Conservation (phyloP, 2,888 invertebrate species). For the Chouioia cunea region DNA sequence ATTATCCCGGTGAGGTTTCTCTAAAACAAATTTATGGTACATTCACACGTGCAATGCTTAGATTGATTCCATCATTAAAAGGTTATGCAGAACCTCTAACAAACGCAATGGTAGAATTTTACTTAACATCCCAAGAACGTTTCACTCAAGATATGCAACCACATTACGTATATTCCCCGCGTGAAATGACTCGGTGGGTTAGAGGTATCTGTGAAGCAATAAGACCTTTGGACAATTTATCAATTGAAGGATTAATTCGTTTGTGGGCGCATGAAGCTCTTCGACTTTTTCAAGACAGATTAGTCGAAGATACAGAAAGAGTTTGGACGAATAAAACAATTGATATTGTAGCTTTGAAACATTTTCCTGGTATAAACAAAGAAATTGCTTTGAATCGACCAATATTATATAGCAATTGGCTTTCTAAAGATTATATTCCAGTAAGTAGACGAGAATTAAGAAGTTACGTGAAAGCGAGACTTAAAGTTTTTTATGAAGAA, state of each 20-base stretch:
- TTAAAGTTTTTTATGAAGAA: conserved; percentile 99
- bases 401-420: conserved; percentile 98
- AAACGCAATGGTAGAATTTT: conserved; percentile 99
- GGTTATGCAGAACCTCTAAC: conserved; percentile 97
- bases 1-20: conserved; percentile 98
- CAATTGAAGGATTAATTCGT: conserved; percentile 95
- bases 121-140: conserved; percentile 94
- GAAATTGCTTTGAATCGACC: conserved; percentile 92
- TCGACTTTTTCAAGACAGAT: conserved; percentile 94
- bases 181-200: conserved; percentile 99
- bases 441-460: conserved; percentile 94
- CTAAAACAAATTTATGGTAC: conserved; percentile 99
- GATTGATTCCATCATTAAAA: conserved; percentile 88
- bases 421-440: conserved; percentile 97
- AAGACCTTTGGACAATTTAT: conserved; percentile 90
- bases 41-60: conserved; percentile 97
- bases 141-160: conserved; percentile 99
- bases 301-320: conserved; percentile 95
- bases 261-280: conserved; percentile 99
- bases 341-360: conserved; percentile 90
- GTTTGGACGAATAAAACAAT: conserved; percentile 99
- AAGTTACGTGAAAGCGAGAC: conserved; percentile 95
- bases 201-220: conserved; percentile 99
- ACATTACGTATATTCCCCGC: conserved; percentile 98
- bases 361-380: conserved; percentile 91